Percentiles rank a stretch among this genome's conserved stretches.
Evolutionary conservation across 2,888 invertebrate genomes (phyloP).

Genomic region (Cheilosia pagana): DNA sequence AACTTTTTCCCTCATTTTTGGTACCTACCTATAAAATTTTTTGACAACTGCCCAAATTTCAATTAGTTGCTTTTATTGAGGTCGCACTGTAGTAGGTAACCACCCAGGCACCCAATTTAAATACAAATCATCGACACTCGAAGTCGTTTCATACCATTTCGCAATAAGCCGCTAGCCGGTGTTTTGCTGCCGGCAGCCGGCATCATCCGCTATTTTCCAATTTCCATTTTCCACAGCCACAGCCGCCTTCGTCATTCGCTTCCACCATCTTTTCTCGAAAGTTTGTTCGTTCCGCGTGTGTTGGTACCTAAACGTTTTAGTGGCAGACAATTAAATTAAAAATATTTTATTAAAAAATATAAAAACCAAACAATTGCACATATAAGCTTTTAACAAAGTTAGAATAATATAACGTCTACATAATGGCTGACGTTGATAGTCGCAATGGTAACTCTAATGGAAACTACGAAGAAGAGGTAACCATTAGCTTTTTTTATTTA

Average conservation of each 20-base stretch:
- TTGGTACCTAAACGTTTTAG: constrained; percentile 21
- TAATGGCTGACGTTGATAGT: constrained; percentile 65
- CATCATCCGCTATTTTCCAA: constrained; percentile 27
- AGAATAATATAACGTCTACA: constrained; percentile 11
- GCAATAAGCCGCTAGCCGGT: constrained; percentile 44
- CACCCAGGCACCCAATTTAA: not conserved
- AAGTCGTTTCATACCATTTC: constrained; percentile 2
- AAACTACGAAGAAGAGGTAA: constrained; percentile 70
- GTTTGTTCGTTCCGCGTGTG: constrained; percentile 42
- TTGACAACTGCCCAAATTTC: too few relatives aligned
- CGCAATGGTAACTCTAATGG: constrained; percentile 70
- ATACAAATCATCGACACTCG: not conserved
- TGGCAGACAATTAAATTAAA: constrained; percentile 26
- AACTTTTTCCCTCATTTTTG: too few relatives aligned
- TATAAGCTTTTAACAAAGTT: constrained; percentile 2
- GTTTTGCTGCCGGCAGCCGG: constrained; percentile 45
- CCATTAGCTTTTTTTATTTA: not conserved
- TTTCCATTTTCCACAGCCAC: too few relatives aligned
- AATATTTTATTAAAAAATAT: constrained; percentile 17
- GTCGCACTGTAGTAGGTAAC: not conserved
- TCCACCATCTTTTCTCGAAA: constrained; percentile 51
- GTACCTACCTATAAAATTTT: too few relatives aligned
- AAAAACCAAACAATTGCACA: not conserved
- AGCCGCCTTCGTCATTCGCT: constrained; percentile 49
- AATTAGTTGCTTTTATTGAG: too few relatives aligned